Conservation (phyloP, 2,888 invertebrate species). For the Trisateles emortualis region DNA sequence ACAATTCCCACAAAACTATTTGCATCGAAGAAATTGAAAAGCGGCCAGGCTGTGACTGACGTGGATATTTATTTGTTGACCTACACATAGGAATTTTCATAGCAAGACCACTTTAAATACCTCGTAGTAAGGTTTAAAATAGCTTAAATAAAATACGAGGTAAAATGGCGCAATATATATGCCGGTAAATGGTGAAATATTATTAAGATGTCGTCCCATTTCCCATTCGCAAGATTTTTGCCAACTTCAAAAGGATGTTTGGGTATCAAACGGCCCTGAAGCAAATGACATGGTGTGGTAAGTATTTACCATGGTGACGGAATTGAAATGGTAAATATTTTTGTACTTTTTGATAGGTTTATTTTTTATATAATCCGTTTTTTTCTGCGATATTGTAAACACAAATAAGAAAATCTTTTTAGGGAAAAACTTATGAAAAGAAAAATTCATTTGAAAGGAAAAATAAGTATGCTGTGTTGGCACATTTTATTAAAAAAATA, state of each 20-base stretch:
- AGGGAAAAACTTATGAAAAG: too few relatives aligned
- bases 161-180: background rate
- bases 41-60: conserved; percentile 23
- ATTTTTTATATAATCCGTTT: background rate
- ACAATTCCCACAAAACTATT: conserved; percentile 13
- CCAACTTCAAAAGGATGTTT: conserved; percentile 6
- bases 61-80: conserved; percentile 19
- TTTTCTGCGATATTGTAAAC: too few relatives aligned
- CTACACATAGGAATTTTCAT: background rate
- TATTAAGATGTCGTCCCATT: conserved; percentile 12
- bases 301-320: background rate
- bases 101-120: background rate
- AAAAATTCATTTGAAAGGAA: too few relatives aligned
- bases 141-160: background rate
- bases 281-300: background rate
- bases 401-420: too few relatives aligned
- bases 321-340: background rate
- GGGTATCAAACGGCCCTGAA: conserved; percentile 2
- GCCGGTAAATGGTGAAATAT: conserved; percentile 13
- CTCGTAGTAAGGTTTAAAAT: background rate
- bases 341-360: background rate
- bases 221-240: conserved; percentile 17
- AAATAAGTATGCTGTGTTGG: too few relatives aligned
- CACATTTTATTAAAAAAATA: too few relatives aligned
- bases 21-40: conserved; percentile 20